Percentiles rank a stretch among this genome's conserved stretches.
phyloP scores from a whole-genome alignment of 2,888 invertebrate genomes.

The Lochmaea capreae region DNA sequence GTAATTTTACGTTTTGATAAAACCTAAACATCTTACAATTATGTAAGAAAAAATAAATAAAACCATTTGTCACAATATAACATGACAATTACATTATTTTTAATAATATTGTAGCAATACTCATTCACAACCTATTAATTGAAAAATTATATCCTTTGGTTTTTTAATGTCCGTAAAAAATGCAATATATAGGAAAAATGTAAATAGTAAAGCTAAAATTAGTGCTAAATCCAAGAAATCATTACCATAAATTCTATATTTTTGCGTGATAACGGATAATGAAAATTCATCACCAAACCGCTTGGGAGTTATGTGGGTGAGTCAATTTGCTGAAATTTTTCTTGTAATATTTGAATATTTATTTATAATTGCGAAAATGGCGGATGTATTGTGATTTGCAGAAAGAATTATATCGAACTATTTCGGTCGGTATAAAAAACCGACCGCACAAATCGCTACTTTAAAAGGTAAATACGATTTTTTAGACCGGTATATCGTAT shows the following conservation, averaged over 20 bases:
- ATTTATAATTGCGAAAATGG: conserved; percentile 16
- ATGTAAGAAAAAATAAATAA: too few relatives aligned
- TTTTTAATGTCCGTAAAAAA: too few relatives aligned
- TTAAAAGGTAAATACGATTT: conserved; percentile 13
- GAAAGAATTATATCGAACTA: conserved; percentile 12
- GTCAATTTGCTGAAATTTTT: conserved; percentile 17
- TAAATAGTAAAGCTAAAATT: not conserved
- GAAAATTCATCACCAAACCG: conserved; percentile 22
- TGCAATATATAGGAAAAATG: too few relatives aligned
- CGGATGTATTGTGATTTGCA: conserved; percentile 13
- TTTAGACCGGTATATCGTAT: not conserved
- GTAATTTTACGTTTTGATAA: too few relatives aligned
- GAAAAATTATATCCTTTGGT: too few relatives aligned
- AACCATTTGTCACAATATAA: too few relatives aligned
- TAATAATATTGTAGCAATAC: too few relatives aligned
- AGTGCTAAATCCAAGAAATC: not conserved
- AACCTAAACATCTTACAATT: too few relatives aligned
- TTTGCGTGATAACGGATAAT: conserved; percentile 9
- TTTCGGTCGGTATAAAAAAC: conserved; percentile 8
- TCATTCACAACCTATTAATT: too few relatives aligned
- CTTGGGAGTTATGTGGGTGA: conserved; percentile 24
- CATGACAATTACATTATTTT: too few relatives aligned
- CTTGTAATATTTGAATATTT: conserved; percentile 4
- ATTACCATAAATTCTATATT: conserved; percentile 9
- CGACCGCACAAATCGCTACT: conserved; percentile 28